phyloP scores from a whole-genome alignment of 2,888 invertebrate genomes.

The Dioctria rufipes region DNA sequence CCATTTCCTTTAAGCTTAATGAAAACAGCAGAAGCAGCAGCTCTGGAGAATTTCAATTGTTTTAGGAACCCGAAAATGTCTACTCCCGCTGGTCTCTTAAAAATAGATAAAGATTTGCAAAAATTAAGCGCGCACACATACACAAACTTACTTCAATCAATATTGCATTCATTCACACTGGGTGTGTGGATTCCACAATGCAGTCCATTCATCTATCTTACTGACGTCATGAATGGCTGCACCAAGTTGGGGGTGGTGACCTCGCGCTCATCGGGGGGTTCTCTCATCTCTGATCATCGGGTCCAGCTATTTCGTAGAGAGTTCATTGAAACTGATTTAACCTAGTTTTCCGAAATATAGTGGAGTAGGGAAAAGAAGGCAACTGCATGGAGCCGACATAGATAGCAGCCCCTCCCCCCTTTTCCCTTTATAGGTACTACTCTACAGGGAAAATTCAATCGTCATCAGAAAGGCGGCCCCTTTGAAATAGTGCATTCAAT shows the following conservation, averaged over 20 bases:
- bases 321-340: conserved; percentile 41
- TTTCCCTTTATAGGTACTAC: neutral
- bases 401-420: too few relatives aligned
- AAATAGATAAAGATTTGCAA: too few relatives aligned
- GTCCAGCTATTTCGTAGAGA: neutral
- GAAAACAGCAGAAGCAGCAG: too few relatives aligned
- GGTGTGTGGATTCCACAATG: conserved; percentile 1
- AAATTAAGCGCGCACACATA: conserved; percentile 5
- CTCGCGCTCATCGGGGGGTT: neutral
- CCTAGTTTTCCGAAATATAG: neutral
- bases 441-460: neutral
- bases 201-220: conserved; percentile 38
- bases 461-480: neutral
- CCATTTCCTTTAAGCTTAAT: too few relatives aligned
- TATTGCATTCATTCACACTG: conserved; percentile 8
- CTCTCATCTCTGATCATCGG: neutral
- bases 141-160: neutral
- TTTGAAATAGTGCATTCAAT: neutral
- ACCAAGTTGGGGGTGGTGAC: neutral
- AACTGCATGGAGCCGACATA: conserved; percentile 31
- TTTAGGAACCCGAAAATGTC: too few relatives aligned
- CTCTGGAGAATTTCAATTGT: too few relatives aligned
- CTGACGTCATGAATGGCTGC: conserved; percentile 12
- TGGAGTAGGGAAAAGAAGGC: neutral
- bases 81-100: too few relatives aligned